phyloP scores from a whole-genome alignment of 2,797 vertebrate genomes.

The Alauda arvensis region DNA sequence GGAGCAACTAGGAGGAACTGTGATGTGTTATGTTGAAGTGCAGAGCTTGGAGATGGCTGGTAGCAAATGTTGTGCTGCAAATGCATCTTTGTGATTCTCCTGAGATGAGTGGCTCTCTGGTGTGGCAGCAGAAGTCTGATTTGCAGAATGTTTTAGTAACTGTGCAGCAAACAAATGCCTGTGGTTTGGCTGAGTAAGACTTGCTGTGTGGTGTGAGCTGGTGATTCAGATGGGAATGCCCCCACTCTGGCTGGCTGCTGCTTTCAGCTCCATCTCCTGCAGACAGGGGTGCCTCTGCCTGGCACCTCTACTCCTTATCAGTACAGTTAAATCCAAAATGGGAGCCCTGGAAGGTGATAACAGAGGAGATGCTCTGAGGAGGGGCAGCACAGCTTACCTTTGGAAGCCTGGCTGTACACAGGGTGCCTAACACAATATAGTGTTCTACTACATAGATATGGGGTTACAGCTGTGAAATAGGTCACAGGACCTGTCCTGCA shows the following conservation, averaged over 20 bases:
- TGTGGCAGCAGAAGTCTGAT: background rate
- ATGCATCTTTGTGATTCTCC: background rate
- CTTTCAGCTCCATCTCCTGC: background rate
- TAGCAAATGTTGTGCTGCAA: background rate
- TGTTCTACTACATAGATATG: background rate
- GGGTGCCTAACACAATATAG: background rate
- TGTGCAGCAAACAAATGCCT: background rate
- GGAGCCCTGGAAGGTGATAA: background rate
- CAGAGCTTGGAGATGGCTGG: background rate
- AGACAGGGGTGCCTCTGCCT: background rate
- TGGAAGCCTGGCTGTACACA: no score
- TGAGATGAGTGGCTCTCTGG: accelerated
- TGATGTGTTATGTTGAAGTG: background rate
- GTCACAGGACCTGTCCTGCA: background rate
- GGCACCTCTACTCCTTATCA: accelerated
- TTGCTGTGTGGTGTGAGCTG: background rate
- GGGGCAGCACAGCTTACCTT: background rate
- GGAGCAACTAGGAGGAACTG: background rate
- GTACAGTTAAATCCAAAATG: background rate
- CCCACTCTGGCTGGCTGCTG: background rate
- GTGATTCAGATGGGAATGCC: background rate
- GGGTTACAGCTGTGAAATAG: background rate
- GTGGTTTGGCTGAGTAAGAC: background rate
- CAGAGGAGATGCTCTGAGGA: background rate
- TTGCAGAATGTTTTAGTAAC: background rate